phyloP scores from a whole-genome alignment of 2,888 invertebrate species.

The Dorcus parallelipipedus region DNA sequence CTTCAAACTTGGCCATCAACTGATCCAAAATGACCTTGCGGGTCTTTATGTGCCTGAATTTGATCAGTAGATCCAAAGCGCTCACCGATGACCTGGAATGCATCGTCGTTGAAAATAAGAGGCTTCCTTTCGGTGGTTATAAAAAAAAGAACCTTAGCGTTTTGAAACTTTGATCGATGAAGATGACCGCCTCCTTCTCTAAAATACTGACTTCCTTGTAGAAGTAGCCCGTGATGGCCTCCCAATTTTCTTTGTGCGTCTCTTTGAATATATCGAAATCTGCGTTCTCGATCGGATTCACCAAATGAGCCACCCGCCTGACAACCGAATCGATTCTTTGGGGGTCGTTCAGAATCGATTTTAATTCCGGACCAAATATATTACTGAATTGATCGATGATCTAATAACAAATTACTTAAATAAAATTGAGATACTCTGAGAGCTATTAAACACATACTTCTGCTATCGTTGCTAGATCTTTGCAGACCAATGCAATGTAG shows the following conservation, averaged over 20 bases:
- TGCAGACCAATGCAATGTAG: slow-evolving; percentile 77
- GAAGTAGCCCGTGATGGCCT: slow-evolving; percentile 74
- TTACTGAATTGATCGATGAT: slow-evolving; percentile 84
- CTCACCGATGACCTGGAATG: slow-evolving; percentile 70
- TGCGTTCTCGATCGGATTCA: slow-evolving; percentile 70
- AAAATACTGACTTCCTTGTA: slow-evolving; percentile 69
- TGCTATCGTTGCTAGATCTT: slow-evolving; percentile 74
- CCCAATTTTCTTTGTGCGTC: slow-evolving; percentile 82
- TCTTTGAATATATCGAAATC: slow-evolving; percentile 81
- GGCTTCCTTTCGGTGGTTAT: background rate
- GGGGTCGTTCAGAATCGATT: slow-evolving; percentile 83
- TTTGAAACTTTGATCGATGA: slow-evolving; percentile 83
- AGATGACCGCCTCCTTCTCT: slow-evolving; percentile 78
- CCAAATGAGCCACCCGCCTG: slow-evolving; percentile 72
- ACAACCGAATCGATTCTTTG: slow-evolving; percentile 82
- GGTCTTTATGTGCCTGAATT: slow-evolving; percentile 76
- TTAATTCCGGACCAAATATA: slow-evolving; percentile 82
- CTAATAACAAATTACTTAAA: slow-evolving; percentile 41
- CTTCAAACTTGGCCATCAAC: slow-evolving; percentile 77
- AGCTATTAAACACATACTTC: slow-evolving; percentile 51
- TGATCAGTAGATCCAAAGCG: slow-evolving; percentile 74
- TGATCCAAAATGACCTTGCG: slow-evolving; percentile 69
- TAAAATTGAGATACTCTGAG: background rate
- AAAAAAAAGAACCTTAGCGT: slow-evolving; percentile 57
- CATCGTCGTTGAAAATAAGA: background rate